Conservation (phyloP, 2,113 vertebrate genomes). For the Myanophis thanlyinensis region DNA sequence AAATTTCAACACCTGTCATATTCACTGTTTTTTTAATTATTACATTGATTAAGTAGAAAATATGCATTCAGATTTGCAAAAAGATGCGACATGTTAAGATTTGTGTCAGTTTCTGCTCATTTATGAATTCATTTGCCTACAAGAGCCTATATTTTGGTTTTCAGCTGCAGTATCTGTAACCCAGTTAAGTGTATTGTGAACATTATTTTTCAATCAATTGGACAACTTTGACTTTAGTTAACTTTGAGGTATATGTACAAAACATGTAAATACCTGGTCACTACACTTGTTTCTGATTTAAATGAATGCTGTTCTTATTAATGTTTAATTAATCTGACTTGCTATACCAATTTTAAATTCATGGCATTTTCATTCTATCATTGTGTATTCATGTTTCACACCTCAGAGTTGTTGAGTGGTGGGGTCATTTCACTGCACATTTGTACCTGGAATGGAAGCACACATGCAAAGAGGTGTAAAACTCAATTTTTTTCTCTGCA, state of each 20-base stretch:
- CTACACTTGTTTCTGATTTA: neutral
- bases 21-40: neutral
- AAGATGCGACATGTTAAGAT: neutral
- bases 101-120: neutral
- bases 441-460: neutral
- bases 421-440: neutral
- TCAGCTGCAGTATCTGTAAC: neutral
- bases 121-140: neutral
- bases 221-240: neutral
- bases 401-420: neutral
- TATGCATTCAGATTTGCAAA: neutral
- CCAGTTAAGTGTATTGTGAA: neutral
- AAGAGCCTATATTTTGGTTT: neutral
- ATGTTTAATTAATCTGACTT: neutral
- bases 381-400: constrained; percentile 8
- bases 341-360: constrained; percentile 39
- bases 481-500: neutral
- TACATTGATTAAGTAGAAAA: neutral
- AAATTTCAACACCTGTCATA: neutral
- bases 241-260: neutral
- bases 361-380: constrained; percentile 16
- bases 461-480: neutral
- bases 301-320: neutral
- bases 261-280: neutral
- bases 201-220: neutral